A percentile compares a stretch with the other conserved stretches of the same genome.
Evolutionary conservation across 2,113 vertebrate species (phyloP).

Genomic region (Jaculus jaculus): DNA sequence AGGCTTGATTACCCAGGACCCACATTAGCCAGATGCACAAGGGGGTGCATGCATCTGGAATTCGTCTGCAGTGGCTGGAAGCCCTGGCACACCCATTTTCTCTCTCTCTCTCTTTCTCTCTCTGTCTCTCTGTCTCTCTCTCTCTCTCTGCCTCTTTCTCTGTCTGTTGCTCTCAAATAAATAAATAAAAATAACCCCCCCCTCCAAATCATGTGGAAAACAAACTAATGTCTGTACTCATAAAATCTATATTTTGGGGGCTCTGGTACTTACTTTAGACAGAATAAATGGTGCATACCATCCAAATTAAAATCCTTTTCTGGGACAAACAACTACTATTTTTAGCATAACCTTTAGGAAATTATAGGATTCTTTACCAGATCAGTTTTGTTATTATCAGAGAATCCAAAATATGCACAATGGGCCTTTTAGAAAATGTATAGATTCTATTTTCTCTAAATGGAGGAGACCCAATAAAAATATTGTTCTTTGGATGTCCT

Average conservation of each 20-base stretch:
- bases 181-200: no score
- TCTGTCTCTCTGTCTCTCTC: no score
- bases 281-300: neutral
- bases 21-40: no score
- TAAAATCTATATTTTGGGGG: constrained; percentile 31
- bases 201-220: neutral
- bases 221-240: neutral
- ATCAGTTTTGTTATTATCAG: neutral
- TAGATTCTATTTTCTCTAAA: constrained; percentile 7
- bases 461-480: neutral
- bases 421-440: constrained; percentile 20
- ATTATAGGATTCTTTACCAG: neutral
- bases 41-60: no score
- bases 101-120: neutral
- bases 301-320: neutral
- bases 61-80: no score
- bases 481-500: neutral
- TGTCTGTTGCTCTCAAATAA: no score
- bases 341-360: constrained; percentile 13
- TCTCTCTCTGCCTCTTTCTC: no score
- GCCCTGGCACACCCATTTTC: no score
- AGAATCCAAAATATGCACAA: constrained; percentile 21
- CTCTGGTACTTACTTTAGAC: neutral
- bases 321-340: neutral
- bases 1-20: no score